Base-by-base conservation (phyloP, 2,113 vertebrate species). In the Oryzias javanicus region DNA sequence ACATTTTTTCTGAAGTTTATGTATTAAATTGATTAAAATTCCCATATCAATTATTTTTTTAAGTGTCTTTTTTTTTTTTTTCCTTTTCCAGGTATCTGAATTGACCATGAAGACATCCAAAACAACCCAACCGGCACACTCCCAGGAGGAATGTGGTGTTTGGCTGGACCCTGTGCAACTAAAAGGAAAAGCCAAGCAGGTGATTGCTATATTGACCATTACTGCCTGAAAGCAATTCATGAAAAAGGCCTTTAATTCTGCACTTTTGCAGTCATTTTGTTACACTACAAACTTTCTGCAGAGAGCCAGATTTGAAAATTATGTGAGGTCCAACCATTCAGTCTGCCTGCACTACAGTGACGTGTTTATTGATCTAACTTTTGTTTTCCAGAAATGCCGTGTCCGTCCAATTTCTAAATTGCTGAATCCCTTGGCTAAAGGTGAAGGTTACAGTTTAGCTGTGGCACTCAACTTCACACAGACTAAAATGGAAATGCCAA, bases 401-500 rank as follows among this genome's bases (percentile, higher is more conserved):
- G 6, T 18, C 3, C 79, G 50, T 4, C 89, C 90, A 44, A 87
- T 92, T 50, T 90, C 89, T 41, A 91, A 87, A 80, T 42, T 90
- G 20, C 78, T 92, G 48, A 91, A 90, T 63, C 90, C 90, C 0
- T 76, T 89, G 2, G 27, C 67, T 20, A 55, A 50, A 42, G 77
- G 76, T 19, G 42, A 51, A 4, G 88, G 88, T 10, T 91, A 92
- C 61, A 89, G 65, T 55, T 42, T 88, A 49, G 77, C 85, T n/a
- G 87, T 91, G 18, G 79, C 87, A 0, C 68, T 92, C 19, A 91
- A 84, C 63, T 92, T 93, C 65, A 92, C 91, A 48, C 91, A 92
- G 67, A 92, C 90, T 10, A 90, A 85, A 73, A 60, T 83, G 7
- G 72, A 88, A 42, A 86, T 91, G 82, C 89, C 89, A 41, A 85